Conservation (phyloP, 2,113 vertebrate genomes). For the Trogon surrucura region DNA sequence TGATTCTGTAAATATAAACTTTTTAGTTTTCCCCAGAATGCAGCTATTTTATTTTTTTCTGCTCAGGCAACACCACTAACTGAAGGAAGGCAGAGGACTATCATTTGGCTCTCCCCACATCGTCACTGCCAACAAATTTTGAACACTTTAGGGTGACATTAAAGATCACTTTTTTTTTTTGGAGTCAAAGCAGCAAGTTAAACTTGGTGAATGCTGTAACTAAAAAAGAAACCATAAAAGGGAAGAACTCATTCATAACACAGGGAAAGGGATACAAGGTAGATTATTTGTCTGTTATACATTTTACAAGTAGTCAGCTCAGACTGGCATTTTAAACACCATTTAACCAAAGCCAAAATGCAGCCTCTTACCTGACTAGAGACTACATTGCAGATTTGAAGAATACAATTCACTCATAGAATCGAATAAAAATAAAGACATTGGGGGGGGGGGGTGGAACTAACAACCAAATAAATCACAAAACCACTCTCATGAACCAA, state of each 20-base stretch:
- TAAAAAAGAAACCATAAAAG: neutral
- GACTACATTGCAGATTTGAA: neutral
- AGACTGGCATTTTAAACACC: neutral
- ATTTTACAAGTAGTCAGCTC: neutral
- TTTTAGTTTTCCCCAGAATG: neutral
- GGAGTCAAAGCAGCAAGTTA: neutral
- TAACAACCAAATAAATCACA: neutral
- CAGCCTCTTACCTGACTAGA: neutral
- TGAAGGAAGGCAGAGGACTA: neutral
- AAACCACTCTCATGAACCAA: neutral
- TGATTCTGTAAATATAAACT: neutral
- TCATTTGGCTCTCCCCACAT: neutral
- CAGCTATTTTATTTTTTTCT: neutral
- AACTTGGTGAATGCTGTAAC: neutral
- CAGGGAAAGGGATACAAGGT: neutral
- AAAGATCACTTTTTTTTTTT: neutral
- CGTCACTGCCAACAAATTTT: neutral
- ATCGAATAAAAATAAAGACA: neutral
- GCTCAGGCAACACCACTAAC: neutral
- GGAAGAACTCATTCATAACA: neutral
- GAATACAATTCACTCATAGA: neutral
- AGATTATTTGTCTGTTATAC: neutral
- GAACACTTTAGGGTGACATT: neutral
- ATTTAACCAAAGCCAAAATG: neutral
- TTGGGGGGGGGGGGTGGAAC: too few species aligned